phyloP scores from a whole-genome alignment of 2,113 vertebrate genomes.

The Mobula hypostoma region DNA sequence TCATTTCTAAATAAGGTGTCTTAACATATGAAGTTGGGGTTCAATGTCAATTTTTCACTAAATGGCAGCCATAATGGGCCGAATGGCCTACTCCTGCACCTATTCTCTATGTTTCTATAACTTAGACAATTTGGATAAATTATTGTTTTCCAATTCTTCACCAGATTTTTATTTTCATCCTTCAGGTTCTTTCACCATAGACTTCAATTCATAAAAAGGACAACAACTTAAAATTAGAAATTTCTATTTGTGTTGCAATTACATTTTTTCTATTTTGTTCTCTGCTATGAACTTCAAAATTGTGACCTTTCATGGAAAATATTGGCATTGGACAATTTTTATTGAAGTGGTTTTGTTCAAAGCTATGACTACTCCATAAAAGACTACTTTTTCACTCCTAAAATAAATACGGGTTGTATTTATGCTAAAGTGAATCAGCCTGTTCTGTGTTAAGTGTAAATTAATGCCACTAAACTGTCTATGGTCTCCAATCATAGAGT shows the following conservation, averaged over 20 bases:
- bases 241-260: not conserved
- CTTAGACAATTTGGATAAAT: not conserved
- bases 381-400: not conserved
- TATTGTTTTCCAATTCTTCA: not conserved
- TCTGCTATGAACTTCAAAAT: not conserved
- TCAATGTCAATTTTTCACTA: not conserved
- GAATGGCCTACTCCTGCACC: too few relatives aligned
- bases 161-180: not conserved
- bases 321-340: not conserved
- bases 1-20: too few relatives aligned
- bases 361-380: not conserved
- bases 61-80: not conserved
- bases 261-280: constrained; percentile 10
- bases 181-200: not conserved
- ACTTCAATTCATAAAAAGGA: not conserved
- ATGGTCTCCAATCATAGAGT: not conserved
- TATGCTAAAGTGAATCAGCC: not conserved
- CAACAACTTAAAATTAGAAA: not conserved
- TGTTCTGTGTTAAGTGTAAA: constrained; percentile 12
- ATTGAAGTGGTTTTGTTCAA: not conserved
- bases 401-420: not conserved
- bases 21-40: too few relatives aligned
- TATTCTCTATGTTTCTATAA: not conserved
- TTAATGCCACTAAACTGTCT: not conserved
- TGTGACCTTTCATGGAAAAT: not conserved